These are phyloP conservation scores for Sceloporus undulatus DNA, from an alignment of 2,113 vertebrate genomes.

Conservation along the genomic window DNA sequence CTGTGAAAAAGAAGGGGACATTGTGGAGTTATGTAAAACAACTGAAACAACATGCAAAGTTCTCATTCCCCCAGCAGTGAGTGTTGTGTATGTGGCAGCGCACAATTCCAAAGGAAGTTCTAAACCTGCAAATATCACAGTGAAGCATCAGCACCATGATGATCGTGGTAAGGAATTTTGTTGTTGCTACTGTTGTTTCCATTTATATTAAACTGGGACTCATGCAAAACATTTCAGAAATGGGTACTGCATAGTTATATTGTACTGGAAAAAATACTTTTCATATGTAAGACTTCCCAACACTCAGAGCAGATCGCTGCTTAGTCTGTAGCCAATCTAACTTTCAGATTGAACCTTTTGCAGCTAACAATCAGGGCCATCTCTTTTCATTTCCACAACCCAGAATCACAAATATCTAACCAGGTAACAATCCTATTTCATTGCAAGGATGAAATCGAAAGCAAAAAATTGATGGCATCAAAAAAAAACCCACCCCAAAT, in stretches of 20 bases:
- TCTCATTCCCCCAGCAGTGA: slow-evolving; percentile 31
- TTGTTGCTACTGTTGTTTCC: too few relatives aligned
- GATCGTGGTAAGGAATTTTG: slow-evolving; percentile 17
- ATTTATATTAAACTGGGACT: too few relatives aligned
- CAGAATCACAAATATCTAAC: neutral
- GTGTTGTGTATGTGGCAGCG: slow-evolving; percentile 49
- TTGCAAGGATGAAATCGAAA: neutral
- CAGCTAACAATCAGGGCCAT: neutral
- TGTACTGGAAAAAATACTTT: neutral
- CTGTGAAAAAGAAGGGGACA: rapidly evolving
- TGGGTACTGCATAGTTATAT: neutral
- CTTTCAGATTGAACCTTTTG: neutral
- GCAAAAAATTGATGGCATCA: neutral
- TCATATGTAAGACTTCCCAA: neutral
- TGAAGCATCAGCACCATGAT: rapidly evolving
- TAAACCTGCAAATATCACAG: slow-evolving; percentile 41
- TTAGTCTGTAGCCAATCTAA: neutral
- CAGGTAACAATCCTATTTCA: neutral
- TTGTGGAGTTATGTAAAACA: slow-evolving; percentile 22
- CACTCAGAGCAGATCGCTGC: neutral
- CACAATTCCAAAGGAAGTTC: slow-evolving; percentile 69
- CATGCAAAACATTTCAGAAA: rapidly evolving
- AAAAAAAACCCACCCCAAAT: neutral
- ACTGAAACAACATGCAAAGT: neutral
- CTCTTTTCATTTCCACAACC: neutral